phyloP scores from a whole-genome alignment of 2,113 vertebrate genomes.

The Tonatia bakeri region DNA sequence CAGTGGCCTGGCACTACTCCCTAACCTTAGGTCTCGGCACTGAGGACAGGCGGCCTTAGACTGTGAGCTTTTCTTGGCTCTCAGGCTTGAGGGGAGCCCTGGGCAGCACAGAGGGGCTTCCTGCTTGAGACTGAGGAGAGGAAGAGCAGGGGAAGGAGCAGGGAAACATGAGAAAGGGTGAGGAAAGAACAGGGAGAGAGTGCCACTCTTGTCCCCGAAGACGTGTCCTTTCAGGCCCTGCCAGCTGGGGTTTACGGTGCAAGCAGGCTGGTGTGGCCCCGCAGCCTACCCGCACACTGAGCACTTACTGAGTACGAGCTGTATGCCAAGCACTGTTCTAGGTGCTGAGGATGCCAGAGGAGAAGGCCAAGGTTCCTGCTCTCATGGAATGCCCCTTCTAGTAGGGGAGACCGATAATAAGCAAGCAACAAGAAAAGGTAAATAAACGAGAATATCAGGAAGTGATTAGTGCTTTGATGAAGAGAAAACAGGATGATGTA shows the following conservation, averaged over 20 bases:
- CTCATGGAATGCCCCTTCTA: background rate
- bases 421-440: background rate
- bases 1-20: fast-evolving
- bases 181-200: background rate
- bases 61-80: background rate
- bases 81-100: background rate
- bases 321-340: background rate
- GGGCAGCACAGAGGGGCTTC: background rate
- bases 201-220: fast-evolving
- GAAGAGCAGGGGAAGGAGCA: background rate
- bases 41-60: background rate
- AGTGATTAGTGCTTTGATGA: background rate
- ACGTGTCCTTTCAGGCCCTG: background rate
- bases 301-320: background rate
- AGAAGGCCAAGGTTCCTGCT: background rate
- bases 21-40: background rate
- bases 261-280: background rate
- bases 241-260: fast-evolving
- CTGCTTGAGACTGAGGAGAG: too few relatives aligned
- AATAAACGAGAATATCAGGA: background rate
- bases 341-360: background rate
- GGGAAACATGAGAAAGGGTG: background rate
- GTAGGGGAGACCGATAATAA: background rate
- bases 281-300: fast-evolving
- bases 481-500: background rate